phyloP scores from a whole-genome alignment of 2,113 vertebrate species.

The Eudyptes chrysolophus region DNA sequence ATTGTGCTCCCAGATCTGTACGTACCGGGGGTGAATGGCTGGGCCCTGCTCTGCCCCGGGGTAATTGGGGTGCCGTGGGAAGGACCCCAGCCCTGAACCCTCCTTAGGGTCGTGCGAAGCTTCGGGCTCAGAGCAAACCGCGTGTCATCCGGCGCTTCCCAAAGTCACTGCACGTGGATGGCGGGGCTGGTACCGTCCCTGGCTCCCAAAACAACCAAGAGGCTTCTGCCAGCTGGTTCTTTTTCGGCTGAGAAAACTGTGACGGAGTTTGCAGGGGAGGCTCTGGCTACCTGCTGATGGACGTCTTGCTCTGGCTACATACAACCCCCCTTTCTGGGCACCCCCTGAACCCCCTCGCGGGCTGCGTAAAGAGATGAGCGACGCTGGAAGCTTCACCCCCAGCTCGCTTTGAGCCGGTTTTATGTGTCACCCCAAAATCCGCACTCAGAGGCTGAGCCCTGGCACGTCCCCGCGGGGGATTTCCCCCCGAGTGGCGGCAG shows the following conservation, averaged over 20 bases:
- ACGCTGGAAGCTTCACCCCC: fast-evolving
- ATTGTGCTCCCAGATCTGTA: neutral
- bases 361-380: neutral
- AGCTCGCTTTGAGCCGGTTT: neutral
- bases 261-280: neutral
- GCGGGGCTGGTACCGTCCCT: fast-evolving
- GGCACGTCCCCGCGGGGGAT: fast-evolving
- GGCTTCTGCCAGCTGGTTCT: neutral
- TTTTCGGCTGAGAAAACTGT: neutral
- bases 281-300: neutral
- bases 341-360: neutral
- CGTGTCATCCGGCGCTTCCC: fast-evolving
- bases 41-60: neutral
- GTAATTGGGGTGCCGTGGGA: neutral
- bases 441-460: neutral
- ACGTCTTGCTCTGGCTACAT: fast-evolving
- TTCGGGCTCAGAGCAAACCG: neutral
- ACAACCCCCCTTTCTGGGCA: neutral
- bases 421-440: neutral
- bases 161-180: fast-evolving
- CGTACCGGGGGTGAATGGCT: fast-evolving
- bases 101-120: fast-evolving
- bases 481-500: neutral
- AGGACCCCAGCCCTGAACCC: neutral
- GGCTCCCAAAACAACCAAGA: neutral